A percentile compares a stretch with the other conserved stretches of the same genome.
Conservation (phyloP, 1,140 invertebrate genomes). For the Polypedilum vanderplanki region DNA sequence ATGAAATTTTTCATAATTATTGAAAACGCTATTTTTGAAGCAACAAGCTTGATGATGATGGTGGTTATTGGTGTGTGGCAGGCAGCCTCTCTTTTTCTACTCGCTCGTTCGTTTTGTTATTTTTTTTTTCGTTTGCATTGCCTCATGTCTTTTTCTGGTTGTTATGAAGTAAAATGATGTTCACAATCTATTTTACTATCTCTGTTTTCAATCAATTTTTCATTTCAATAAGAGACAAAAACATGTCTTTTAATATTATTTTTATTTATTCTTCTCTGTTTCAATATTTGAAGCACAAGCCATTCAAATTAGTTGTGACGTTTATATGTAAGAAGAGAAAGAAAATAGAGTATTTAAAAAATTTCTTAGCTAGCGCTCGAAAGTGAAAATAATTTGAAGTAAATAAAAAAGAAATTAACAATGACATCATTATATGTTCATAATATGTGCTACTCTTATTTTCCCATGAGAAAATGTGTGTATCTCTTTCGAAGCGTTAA, state of each 20-base stretch:
- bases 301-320: background rate
- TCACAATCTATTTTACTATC: background rate
- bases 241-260: background rate
- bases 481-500: background rate
- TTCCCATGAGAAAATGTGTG: background rate
- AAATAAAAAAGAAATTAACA: conserved; percentile 7
- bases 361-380: no score
- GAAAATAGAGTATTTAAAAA: background rate
- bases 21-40: conserved; percentile 1
- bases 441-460: background rate
- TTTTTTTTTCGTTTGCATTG: no score
- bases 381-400: background rate
- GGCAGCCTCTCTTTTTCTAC: no score
- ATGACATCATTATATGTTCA: background rate
- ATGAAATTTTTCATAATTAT: conserved; percentile 20
- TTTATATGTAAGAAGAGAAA: background rate
- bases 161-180: background rate
- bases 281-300: background rate
- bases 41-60: no score
- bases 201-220: background rate
- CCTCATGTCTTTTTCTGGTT: background rate
- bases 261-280: background rate
- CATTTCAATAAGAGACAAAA: background rate
- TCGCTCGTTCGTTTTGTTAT: no score
- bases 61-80: no score